Conservation (phyloP, 1,140 invertebrate genomes). For the Drosophila ogumai region DNA sequence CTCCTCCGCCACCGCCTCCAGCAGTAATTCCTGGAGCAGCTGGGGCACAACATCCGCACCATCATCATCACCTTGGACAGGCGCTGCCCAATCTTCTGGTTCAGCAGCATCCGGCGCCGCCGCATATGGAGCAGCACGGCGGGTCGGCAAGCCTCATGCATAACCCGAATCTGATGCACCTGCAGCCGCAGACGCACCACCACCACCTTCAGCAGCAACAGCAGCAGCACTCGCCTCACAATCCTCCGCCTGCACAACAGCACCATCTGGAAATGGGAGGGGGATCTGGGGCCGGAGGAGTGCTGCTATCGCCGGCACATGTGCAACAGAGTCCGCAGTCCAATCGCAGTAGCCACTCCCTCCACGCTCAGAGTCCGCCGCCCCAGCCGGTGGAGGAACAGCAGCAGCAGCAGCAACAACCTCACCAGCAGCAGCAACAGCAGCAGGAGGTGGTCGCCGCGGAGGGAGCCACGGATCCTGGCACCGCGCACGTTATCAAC, state of each 20-base stretch:
- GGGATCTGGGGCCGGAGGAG: conserved; percentile 25
- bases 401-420: conserved; percentile 29
- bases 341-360: conserved; percentile 68
- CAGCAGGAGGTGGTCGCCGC: conserved; percentile 50
- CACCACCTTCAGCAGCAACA: conserved; percentile 49
- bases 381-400: conserved; percentile 41
- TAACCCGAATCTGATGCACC: conserved; percentile 79
- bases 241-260: conserved; percentile 47
- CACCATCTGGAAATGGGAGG: conserved; percentile 62
- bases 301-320: conserved; percentile 63
- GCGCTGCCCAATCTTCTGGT: conserved; percentile 71
- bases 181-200: conserved; percentile 52
- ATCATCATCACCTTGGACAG: conserved; percentile 67
- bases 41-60: conserved; percentile 58
- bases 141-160: conserved; percentile 67
- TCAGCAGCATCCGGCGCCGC: conserved; percentile 61
- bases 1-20: conserved; percentile 40
- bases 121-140: conserved; percentile 64
- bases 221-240: conserved; percentile 62
- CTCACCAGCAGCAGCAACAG: conserved; percentile 34
- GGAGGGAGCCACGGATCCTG: conserved; percentile 43
- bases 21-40: conserved; percentile 18
- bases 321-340: conserved; percentile 74
- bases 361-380: conserved; percentile 67
- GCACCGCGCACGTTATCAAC: conserved; percentile 76